Percentiles rank a stretch among this genome's conserved stretches.
Conservation (phyloP, 2,797 vertebrate species). For the Glossophaga mutica region DNA sequence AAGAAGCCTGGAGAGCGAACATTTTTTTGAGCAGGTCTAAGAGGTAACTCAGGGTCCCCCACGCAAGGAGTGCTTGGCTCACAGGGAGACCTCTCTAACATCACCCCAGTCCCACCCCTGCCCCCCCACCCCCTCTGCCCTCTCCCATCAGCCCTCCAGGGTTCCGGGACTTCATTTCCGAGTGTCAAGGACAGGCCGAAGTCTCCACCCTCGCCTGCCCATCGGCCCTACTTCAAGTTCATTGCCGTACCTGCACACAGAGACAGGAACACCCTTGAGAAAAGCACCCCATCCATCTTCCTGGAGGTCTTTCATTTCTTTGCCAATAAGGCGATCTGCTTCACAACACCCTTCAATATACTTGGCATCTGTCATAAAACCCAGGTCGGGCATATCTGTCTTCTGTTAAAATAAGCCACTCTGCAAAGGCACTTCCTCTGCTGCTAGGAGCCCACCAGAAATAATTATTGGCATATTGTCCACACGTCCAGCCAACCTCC, state of each 20-base stretch:
- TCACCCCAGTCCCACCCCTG: too few relatives aligned
- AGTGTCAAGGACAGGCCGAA: background rate
- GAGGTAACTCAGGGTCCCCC: rapidly evolving
- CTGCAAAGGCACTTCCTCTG: constrained; percentile 69
- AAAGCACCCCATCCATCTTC: constrained; percentile 80
- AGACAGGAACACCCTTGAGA: constrained; percentile 47
- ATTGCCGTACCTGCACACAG: constrained; percentile 5
- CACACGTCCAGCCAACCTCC: constrained; percentile 76
- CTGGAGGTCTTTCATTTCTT: constrained; percentile 80
- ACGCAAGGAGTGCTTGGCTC: rapidly evolving
- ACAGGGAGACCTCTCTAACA: background rate
- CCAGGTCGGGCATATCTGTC: constrained; percentile 81
- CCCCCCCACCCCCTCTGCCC: rapidly evolving
- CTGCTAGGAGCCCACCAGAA: constrained; percentile 76
- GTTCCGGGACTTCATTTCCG: background rate
- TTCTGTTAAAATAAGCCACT: constrained; percentile 83
- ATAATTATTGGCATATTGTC: constrained; percentile 84
- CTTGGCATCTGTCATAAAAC: constrained; percentile 85
- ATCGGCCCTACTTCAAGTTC: background rate
- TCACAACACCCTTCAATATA: constrained; percentile 81
- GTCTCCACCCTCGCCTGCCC: background rate
- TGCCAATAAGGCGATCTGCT: constrained; percentile 84
- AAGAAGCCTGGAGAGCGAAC: background rate
- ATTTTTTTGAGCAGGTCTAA: background rate
- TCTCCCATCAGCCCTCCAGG: background rate